Percentiles rank a stretch among this genome's conserved stretches.
Conservation (phyloP, 2,797 vertebrate genomes). For the Sarcophilus harrisii region DNA sequence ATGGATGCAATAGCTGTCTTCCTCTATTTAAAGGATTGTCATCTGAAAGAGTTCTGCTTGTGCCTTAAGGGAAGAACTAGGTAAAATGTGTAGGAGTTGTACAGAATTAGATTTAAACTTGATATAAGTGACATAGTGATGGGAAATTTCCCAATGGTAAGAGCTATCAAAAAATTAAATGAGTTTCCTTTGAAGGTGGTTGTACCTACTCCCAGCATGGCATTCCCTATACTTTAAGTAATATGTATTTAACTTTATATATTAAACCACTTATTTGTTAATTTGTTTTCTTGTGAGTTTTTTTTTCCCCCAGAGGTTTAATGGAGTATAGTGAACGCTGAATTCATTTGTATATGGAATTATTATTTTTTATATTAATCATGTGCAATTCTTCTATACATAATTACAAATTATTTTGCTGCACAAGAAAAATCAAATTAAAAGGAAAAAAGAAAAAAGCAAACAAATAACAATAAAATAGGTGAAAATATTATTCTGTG, state of each 20-base stretch:
- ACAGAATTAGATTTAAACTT: not conserved
- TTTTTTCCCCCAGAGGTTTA: not conserved
- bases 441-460: no score
- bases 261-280: not conserved
- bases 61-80: not conserved
- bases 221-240: not conserved
- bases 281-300: not conserved
- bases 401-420: no score
- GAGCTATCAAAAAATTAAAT: not conserved
- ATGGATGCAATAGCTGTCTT: not conserved
- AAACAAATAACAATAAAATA: no score
- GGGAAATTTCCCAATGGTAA: not conserved
- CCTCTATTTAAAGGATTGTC: not conserved
- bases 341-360: not conserved
- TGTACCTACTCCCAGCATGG: not conserved
- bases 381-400: no score
- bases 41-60: not conserved
- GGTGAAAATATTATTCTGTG: no score
- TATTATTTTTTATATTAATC: not conserved
- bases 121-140: not conserved
- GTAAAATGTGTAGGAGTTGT: not conserved
- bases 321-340: not conserved
- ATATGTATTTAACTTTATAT: not conserved
- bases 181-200: not conserved
- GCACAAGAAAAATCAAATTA: no score